Percentiles rank a stretch among this genome's conserved stretches.
Conservation (phyloP, 2,797 vertebrate species). For the Coreius guichenoti region DNA sequence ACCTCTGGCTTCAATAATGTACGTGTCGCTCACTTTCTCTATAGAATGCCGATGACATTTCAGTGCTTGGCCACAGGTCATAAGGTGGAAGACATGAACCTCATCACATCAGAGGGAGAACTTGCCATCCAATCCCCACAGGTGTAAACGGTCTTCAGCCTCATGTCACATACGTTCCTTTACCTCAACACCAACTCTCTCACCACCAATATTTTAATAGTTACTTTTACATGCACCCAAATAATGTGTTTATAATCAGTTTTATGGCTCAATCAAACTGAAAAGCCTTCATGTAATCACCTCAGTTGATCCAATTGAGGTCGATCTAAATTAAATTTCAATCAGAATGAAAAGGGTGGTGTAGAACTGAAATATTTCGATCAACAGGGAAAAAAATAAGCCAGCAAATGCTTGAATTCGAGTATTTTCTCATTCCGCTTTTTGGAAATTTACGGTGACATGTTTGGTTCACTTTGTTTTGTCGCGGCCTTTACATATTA, state of each 20-base stretch:
- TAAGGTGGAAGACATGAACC: background rate
- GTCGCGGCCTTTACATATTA: no score
- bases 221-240: background rate
- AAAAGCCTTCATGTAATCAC: no score
- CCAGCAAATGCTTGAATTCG: background rate
- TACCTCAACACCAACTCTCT: background rate
- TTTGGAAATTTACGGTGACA: background rate
- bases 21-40: background rate
- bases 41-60: background rate
- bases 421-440: background rate
- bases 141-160: background rate
- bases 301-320: no score
- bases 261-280: no score
- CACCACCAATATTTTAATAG: background rate
- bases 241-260: no score
- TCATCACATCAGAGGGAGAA: background rate
- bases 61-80: conserved; percentile 3
- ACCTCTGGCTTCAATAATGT: conserved; percentile 1
- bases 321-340: background rate
- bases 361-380: background rate
- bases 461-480: no score
- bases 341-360: background rate
- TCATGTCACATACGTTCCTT: background rate
- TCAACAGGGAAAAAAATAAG: background rate
- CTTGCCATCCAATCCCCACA: background rate